phyloP scores from a whole-genome alignment of 2,797 vertebrate genomes.

The Spinus pinus region DNA sequence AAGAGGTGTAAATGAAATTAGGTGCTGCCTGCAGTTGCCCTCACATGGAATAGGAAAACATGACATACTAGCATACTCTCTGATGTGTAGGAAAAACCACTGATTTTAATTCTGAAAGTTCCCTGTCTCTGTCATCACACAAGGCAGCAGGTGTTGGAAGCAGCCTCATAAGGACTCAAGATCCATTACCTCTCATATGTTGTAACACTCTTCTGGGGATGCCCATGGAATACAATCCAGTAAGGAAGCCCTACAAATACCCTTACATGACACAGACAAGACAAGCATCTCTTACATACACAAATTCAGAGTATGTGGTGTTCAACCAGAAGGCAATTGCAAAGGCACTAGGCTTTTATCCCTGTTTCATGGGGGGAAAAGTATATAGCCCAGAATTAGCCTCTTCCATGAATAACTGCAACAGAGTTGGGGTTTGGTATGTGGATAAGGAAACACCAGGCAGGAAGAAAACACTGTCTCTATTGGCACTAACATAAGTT shows the following conservation, averaged over 20 bases:
- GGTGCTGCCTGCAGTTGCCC: neutral
- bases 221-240: neutral
- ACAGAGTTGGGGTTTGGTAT: neutral
- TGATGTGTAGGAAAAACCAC: neutral
- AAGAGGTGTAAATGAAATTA: neutral
- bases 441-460: neutral
- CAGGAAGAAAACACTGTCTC: neutral
- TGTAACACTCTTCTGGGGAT: neutral
- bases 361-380: neutral
- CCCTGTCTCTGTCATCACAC: neutral
- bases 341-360: neutral
- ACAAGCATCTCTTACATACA: neutral
- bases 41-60: neutral
- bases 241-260: neutral
- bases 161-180: neutral
- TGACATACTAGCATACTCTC: neutral
- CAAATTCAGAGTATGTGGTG: neutral
- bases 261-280: neutral
- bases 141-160: neutral
- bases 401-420: neutral
- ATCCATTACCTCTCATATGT: neutral
- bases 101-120: neutral
- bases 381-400: neutral
- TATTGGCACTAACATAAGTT: neutral
- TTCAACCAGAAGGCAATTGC: neutral